phyloP scores from a whole-genome alignment of 2,888 invertebrate species.

The Melikaiella ostensackeni region DNA sequence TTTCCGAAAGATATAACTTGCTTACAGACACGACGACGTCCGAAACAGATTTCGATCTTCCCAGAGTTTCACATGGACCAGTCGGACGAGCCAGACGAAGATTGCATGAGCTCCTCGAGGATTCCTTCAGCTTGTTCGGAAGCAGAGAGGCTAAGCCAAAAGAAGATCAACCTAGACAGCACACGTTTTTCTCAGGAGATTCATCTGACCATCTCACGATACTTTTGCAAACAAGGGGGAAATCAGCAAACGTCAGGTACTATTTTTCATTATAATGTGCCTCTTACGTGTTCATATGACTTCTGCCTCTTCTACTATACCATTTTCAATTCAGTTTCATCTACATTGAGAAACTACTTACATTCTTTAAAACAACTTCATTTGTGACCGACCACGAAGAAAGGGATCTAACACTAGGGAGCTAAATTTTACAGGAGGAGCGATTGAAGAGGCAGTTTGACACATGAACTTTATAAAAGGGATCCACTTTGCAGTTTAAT shows the following conservation, averaged over 20 bases:
- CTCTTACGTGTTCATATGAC: too few relatives aligned
- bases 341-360: too few relatives aligned
- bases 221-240: conserved; percentile 64
- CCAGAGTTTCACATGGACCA: conserved; percentile 63
- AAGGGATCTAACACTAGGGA: too few relatives aligned
- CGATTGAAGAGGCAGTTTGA: too few relatives aligned
- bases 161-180: conserved; percentile 57
- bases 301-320: too few relatives aligned
- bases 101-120: conserved; percentile 88
- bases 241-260: conserved; percentile 65
- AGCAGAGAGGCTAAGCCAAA: conserved; percentile 80
- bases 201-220: conserved; percentile 58
- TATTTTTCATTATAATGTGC: background rate
- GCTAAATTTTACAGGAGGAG: too few relatives aligned
- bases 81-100: conserved; percentile 84
- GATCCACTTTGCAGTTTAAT: too few relatives aligned
- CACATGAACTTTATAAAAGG: too few relatives aligned
- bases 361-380: too few relatives aligned
- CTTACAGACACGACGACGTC: conserved; percentile 60
- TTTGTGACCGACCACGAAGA: too few relatives aligned
- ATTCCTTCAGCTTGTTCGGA: conserved; percentile 87
- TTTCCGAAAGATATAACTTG: conserved; percentile 50
- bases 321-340: too few relatives aligned
- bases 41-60: conserved; percentile 65
- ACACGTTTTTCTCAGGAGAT: conserved; percentile 54